These are phyloP conservation scores for Arothron firmamentum DNA, from an alignment of 2,113 vertebrate species.

Conservation along the genomic window DNA sequence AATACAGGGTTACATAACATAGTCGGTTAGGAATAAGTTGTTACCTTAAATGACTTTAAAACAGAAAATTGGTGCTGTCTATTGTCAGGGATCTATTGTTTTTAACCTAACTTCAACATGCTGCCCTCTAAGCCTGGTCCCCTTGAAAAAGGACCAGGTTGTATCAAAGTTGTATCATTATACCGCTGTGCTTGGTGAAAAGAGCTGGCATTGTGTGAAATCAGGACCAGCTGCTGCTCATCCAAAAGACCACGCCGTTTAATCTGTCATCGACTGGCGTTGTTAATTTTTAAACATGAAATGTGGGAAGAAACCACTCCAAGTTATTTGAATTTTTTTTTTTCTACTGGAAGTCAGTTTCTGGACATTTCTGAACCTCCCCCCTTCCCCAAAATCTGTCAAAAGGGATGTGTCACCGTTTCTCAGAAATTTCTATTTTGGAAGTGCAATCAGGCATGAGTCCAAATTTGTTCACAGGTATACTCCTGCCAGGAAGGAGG, in stretches of 20 bases:
- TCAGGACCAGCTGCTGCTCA: constrained; percentile 30
- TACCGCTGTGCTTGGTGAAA: constrained; percentile 31
- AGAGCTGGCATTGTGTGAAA: constrained; percentile 43
- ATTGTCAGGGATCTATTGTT: too few relatives aligned
- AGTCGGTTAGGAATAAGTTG: too few relatives aligned
- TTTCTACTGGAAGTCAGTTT: too few relatives aligned
- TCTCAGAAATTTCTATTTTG: constrained; percentile 48
- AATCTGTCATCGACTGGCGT: constrained; percentile 67
- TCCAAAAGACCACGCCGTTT: constrained; percentile 61
- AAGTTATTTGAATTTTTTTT: too few relatives aligned
- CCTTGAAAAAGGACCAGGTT: too few relatives aligned
- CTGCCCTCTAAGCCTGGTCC: too few relatives aligned
- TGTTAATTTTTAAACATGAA: constrained; percentile 10
- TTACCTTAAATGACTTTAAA: too few relatives aligned
- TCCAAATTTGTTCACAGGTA: constrained; percentile 23
- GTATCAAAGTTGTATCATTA: neutral
- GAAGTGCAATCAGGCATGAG: constrained; percentile 17
- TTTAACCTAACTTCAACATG: too few relatives aligned
- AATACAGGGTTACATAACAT: too few relatives aligned
- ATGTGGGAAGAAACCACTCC: too few relatives aligned
- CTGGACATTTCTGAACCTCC: too few relatives aligned
- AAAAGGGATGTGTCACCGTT: constrained; percentile 25
- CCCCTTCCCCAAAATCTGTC: neutral
- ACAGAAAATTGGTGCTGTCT: too few relatives aligned
- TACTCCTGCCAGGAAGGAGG: constrained; percentile 36